Evolutionary conservation across 2,888 invertebrate species (phyloP), one percentile per base, ranked within the genome.

Genomic region (Uloborus plumipes): DNA sequence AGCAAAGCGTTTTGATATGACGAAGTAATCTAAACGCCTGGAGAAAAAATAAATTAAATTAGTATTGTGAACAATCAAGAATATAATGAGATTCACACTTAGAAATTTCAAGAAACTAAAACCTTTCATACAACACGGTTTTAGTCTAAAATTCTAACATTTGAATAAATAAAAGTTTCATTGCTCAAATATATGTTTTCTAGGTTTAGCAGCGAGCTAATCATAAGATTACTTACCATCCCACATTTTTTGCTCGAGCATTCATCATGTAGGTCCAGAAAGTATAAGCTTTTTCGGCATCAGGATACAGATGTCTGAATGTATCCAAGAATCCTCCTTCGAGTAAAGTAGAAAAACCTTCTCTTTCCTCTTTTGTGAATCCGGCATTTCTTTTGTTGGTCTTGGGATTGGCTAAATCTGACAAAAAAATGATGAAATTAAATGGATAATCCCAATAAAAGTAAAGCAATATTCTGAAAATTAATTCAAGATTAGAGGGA

Each of bases 251-350:
- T 14, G 93, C 91, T 71, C 99, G 91, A 11, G 95, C 92, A 89
- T 96, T 96, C 84, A 90, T 91, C 92, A 98, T 94, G 88, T 97
- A 98, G 0, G 96, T 93, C 99, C 99, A 99, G 89, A 95, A 99
- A 0, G 98, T 95, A 89, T 97, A 99, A 0, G 94, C 94, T 13
- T 91, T 93, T 9, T 91, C 92, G 87, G 92, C 91, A 13, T 96
- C 93, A 0, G 99, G 98, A 90, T 99, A 93, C 2, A 98, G 90
- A 85, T 93, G 91, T 47, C 99, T 91, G 89, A 93, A 99, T 0
- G 95, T 93, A 89, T 99, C 99, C 0, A 97, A 91, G 88, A 94
- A 97, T 0, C 96, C 96, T 15, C 86, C 86, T 62, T 93, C 91
- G 14, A 99, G 90, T 69, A 99, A 91, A 39, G 94, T 93, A 0